Evolutionary conservation across 2,113 vertebrate species (phyloP).

Genomic region (Sebastes fasciatus): DNA sequence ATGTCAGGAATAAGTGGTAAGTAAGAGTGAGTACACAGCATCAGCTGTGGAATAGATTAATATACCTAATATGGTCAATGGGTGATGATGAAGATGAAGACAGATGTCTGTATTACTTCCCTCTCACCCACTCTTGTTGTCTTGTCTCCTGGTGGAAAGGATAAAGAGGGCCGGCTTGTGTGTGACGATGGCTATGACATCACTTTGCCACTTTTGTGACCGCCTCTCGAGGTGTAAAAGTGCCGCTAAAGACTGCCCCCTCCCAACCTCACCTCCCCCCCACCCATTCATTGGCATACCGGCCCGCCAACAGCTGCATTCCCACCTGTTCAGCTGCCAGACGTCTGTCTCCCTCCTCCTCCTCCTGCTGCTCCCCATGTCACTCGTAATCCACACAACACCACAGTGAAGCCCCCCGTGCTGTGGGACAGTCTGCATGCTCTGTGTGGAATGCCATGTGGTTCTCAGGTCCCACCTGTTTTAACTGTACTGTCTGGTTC

Average conservation of each 20-base stretch:
- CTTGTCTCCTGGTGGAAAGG: conserved; percentile 39
- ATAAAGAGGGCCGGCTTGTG: conserved; percentile 33
- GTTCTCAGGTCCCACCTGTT: conserved; percentile 63
- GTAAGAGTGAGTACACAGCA: neutral
- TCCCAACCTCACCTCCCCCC: conserved; percentile 4
- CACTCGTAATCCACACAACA: conserved; percentile 56
- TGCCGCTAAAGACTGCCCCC: conserved; percentile 48
- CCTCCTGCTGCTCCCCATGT: conserved; percentile 23
- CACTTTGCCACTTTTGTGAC: conserved; percentile 76
- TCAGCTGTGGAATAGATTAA: neutral
- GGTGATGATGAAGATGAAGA: conserved; percentile 16
- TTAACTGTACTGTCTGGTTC: conserved; percentile 64
- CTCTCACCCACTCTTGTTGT: conserved; percentile 8
- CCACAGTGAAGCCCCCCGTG: conserved; percentile 41
- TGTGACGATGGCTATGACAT: conserved; percentile 51
- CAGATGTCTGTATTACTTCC: conserved; percentile 22
- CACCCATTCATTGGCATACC: conserved; percentile 47
- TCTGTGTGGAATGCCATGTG: conserved; percentile 75
- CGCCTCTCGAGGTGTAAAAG: conserved; percentile 67
- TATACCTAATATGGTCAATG: neutral
- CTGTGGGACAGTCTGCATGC: conserved; percentile 78
- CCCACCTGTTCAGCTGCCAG: conserved; percentile 62
- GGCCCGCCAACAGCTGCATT: conserved; percentile 63
- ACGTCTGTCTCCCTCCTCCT: conserved; percentile 54
- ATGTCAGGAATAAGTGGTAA: neutral